These are phyloP conservation scores for Andrena minutula DNA, from an alignment of 2,888 invertebrate genomes.

Conservation along the genomic window DNA sequence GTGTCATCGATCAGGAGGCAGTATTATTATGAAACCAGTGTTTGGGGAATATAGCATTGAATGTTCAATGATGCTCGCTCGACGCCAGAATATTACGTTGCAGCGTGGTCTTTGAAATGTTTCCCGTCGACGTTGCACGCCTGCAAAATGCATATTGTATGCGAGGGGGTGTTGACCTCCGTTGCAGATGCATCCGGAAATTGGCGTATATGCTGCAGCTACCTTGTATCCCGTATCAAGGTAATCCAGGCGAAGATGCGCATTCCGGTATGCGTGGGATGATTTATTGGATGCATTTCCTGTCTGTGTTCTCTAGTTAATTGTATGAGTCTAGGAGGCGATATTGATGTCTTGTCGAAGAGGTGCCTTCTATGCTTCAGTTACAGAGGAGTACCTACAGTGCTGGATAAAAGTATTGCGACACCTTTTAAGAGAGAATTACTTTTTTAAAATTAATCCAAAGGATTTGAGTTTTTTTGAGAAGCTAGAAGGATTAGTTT, in stretches of 20 bases:
- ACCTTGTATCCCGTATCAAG: constrained; percentile 31
- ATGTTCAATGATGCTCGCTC: constrained; percentile 7
- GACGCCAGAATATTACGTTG: constrained; percentile 15
- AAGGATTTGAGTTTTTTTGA: too few relatives aligned
- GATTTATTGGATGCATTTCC: constrained; percentile 16
- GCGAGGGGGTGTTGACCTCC: constrained; percentile 17
- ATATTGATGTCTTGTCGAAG: background rate
- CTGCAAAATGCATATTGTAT: constrained; percentile 36
- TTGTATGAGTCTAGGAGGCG: background rate
- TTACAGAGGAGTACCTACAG: background rate
- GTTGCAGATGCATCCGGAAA: constrained; percentile 39
- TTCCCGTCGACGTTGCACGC: background rate
- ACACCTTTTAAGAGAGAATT: too few relatives aligned
- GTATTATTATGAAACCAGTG: background rate
- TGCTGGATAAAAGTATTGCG: too few relatives aligned
- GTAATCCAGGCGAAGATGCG: constrained; percentile 19
- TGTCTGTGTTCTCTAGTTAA: background rate
- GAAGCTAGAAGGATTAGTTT: too few relatives aligned
- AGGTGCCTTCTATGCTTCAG: background rate
- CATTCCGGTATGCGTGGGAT: constrained; percentile 1
- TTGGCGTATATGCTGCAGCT: constrained; percentile 28
- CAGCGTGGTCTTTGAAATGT: constrained; percentile 24
- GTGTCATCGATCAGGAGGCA: background rate
- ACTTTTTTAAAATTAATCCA: too few relatives aligned
- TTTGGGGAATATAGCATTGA: background rate